phyloP scores from a whole-genome alignment of 2,888 invertebrate species.

The Cylloceria caligata region DNA sequence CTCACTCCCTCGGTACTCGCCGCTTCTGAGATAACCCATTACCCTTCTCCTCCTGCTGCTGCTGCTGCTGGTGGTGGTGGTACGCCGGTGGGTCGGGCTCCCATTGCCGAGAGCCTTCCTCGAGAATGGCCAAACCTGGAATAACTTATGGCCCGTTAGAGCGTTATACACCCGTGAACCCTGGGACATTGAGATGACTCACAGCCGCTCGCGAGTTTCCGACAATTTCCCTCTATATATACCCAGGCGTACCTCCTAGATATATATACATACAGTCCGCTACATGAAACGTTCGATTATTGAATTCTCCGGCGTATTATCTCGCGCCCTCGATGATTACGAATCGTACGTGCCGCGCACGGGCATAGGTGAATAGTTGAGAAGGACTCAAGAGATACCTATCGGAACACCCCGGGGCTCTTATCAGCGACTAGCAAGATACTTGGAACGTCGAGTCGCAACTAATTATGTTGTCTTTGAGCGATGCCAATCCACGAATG shows the following conservation, averaged over 20 bases:
- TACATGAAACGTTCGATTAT: slow-evolving; percentile 62
- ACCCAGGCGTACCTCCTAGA: not conserved
- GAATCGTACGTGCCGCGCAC: slow-evolving; percentile 62
- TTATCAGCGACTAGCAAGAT: slow-evolving; percentile 16
- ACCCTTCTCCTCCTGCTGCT: slow-evolving; percentile 50
- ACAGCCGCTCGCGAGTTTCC: slow-evolving; percentile 34
- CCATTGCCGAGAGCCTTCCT: slow-evolving; percentile 37
- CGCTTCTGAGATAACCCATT: slow-evolving; percentile 64
- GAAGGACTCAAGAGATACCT: slow-evolving; percentile 14
- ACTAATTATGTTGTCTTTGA: slow-evolving; percentile 54
- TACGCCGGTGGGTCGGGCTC: slow-evolving; percentile 29
- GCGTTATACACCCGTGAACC: slow-evolving; percentile 67
- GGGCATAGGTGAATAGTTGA: slow-evolving; percentile 31
- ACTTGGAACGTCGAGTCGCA: slow-evolving; percentile 12
- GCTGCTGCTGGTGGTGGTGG: slow-evolving; percentile 15
- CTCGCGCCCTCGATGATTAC: slow-evolving; percentile 56
- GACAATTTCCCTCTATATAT: not conserved
- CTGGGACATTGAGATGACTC: slow-evolving; percentile 63
- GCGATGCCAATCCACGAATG: slow-evolving; percentile 41
- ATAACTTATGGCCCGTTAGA: slow-evolving; percentile 72
- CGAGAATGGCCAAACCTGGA: slow-evolving; percentile 70
- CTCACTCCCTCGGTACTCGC: slow-evolving; percentile 47
- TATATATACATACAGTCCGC: slow-evolving; percentile 1
- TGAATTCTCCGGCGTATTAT: slow-evolving; percentile 63
- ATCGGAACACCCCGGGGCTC: slow-evolving; percentile 11